Evolutionary conservation across 1,140 invertebrate species (phyloP), one percentile per base, ranked within the genome.

Genomic region (Colletes latitarsis): DNA sequence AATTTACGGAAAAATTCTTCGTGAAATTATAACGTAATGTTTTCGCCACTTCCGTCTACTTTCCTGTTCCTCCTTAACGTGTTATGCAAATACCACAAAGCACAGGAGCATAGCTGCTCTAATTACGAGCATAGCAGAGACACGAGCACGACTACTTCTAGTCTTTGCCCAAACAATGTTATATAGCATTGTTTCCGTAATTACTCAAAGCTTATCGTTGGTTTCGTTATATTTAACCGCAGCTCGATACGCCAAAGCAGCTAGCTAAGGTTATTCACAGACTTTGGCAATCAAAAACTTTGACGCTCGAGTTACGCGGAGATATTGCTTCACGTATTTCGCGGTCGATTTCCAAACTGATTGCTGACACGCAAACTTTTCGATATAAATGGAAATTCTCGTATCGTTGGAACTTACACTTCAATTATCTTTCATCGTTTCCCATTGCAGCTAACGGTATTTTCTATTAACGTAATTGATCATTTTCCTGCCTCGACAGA

Each of bases 381-480:
- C 76, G 63, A 78, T 72, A 62, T 72, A 78, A 72, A 78, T 78
- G 76, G 57, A 77, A 77, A 77, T 77, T 53, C 49, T 21, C 76
- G 19, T 0, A 15, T 49, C 57, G n/a, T 52, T 41, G 46, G 8
- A 9, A 60, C 64, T 12, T 21, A 0, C 30, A 2, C 30, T 30
- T 30, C 30, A 30, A 30, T 30, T 30, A 30, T 30, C 30, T 30
- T 30, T 30, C 30, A 30, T 30, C 30, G 30, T 0, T 30, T 0
- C 4, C 43, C 46, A 71, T 71, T 4, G 21, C n/a, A 43, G 12
- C n/a, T 15, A 21, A 43, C 41, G 62, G n/a, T 41, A 64, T 17
- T 8, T 64, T 41, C 39, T 39, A 43, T 64, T 64, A 64, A 64
- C 12, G 9, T 39, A 15, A n/a, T 43, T 8, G 6, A 8, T 4